Evolutionary conservation across 1,140 invertebrate species (phyloP).

Genomic region (Triops cancriformis): DNA sequence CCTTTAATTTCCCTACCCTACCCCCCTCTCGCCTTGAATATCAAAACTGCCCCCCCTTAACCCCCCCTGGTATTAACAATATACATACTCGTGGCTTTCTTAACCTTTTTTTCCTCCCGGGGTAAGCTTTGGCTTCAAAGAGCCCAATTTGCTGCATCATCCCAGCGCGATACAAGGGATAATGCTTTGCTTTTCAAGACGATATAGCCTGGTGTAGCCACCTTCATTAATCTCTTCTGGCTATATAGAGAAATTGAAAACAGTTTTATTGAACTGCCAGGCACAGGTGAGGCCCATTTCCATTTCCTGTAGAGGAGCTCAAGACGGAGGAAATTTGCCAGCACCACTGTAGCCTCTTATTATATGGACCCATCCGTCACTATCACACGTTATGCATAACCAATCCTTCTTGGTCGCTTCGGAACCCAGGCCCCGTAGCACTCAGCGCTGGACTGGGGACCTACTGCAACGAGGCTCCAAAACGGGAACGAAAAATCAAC

Average conservation of each 20-base stretch:
- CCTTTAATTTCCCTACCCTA: neutral
- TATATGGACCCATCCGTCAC: neutral
- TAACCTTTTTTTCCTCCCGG: neutral
- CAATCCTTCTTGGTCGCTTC: neutral
- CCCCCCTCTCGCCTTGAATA: neutral
- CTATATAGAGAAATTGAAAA: constrained; percentile 7
- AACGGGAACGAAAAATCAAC: neutral
- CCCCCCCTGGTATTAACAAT: neutral
- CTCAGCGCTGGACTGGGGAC: neutral
- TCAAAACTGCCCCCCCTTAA: neutral
- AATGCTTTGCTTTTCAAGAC: neutral
- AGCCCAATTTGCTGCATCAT: neutral
- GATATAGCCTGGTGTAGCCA: neutral
- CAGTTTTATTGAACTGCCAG: neutral
- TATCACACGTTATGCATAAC: constrained; percentile 10
- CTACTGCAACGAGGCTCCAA: neutral
- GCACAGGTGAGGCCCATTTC: neutral
- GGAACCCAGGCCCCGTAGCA: neutral
- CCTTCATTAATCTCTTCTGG: constrained; percentile 3
- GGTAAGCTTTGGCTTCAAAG: neutral
- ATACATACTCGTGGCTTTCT: neutral
- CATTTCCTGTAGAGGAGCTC: neutral
- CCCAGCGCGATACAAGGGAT: neutral
- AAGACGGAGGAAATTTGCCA: neutral
- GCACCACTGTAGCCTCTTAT: neutral